Conservation (phyloP, 2,113 vertebrate species). For the Ptychochromis oligacanthus region DNA sequence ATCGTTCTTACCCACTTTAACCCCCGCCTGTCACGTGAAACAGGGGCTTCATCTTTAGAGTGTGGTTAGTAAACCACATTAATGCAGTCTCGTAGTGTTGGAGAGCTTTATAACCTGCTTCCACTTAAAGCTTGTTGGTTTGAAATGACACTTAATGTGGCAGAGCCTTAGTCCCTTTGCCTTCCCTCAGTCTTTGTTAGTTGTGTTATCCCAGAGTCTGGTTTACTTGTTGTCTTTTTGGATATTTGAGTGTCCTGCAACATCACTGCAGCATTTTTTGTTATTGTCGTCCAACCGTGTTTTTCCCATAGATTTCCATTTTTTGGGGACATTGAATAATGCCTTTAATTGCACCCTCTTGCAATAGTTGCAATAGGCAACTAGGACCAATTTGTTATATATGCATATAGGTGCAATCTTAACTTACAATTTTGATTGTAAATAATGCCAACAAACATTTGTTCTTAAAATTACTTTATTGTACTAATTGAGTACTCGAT, state of each 20-base stretch:
- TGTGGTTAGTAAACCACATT: background rate
- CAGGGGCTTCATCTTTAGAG: background rate
- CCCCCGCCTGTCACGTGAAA: too few relatives aligned
- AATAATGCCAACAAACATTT: background rate
- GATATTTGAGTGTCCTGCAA: too few relatives aligned
- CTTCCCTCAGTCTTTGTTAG: background rate
- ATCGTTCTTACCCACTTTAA: too few relatives aligned
- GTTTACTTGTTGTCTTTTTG: background rate
- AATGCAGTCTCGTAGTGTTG: background rate
- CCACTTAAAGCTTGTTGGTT: background rate
- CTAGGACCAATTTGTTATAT: background rate
- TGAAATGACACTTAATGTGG: background rate
- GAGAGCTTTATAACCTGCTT: too few relatives aligned
- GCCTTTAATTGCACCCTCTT: too few relatives aligned
- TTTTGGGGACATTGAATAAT: too few relatives aligned
- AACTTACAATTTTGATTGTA: too few relatives aligned
- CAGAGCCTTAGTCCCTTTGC: background rate
- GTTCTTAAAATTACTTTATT: background rate
- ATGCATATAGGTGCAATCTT: background rate
- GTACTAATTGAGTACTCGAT: background rate
- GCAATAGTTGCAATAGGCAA: too few relatives aligned
- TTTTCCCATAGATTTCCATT: too few relatives aligned
- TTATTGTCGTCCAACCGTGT: too few relatives aligned
- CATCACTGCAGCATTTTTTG: too few relatives aligned
- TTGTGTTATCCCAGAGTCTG: background rate